Conservation (phyloP, 2,888 invertebrate genomes). For the Cryptus viduatorius region DNA sequence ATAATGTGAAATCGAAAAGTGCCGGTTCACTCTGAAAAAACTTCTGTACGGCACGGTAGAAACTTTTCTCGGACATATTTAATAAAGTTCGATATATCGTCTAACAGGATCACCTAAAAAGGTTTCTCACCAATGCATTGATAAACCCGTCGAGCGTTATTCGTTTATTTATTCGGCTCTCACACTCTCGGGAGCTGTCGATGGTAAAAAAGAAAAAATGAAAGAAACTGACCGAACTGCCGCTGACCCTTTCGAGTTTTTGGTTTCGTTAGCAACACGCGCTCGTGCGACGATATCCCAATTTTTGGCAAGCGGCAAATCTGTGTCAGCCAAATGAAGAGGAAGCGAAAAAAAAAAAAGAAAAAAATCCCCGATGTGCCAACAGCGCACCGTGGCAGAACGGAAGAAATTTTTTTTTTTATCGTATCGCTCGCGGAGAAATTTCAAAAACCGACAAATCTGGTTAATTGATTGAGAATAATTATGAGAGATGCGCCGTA, state of each 20-base stretch:
- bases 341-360: constrained; percentile 9
- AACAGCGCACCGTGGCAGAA: constrained; percentile 34
- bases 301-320: constrained; percentile 64
- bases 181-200: constrained; percentile 16
- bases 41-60: constrained; percentile 9
- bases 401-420: constrained; percentile 44
- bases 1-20: not conserved
- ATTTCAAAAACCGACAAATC: constrained; percentile 2
- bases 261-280: constrained; percentile 26
- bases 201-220: not conserved
- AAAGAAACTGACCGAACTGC: constrained; percentile 13
- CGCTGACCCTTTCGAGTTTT: constrained; percentile 42
- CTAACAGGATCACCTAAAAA: constrained; percentile 82
- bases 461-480: constrained; percentile 47
- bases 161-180: constrained; percentile 66
- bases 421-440: not conserved
- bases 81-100: constrained; percentile 81
- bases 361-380: constrained; percentile 33
- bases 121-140: constrained; percentile 82
- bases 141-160: constrained; percentile 78
- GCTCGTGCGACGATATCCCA: constrained; percentile 18
- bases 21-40: constrained; percentile 16
- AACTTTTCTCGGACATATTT: constrained; percentile 77
- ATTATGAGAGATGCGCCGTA: not conserved
- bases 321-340: constrained; percentile 67